Evolutionary conservation across 1,140 invertebrate species (phyloP).

Genomic region (Apis cerana): DNA sequence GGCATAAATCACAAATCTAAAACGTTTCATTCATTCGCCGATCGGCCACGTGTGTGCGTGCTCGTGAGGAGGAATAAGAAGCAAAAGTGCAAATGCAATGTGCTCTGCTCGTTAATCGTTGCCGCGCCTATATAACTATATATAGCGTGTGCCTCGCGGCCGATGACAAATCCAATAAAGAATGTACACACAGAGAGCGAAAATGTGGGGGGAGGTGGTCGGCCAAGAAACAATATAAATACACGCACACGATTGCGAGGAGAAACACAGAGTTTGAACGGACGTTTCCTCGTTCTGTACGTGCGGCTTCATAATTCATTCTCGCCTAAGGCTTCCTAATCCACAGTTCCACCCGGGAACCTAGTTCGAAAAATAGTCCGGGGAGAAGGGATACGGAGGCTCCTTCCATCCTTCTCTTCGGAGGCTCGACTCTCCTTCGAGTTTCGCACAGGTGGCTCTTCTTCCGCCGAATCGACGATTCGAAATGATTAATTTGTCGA

Average conservation of each 20-base stretch:
- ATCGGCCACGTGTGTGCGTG: neutral
- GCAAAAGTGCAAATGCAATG: neutral
- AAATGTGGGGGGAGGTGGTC: neutral
- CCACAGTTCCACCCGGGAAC: slow-evolving; percentile 25
- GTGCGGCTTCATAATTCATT: slow-evolving; percentile 61
- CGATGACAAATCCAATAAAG: slow-evolving; percentile 31
- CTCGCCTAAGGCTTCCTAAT: slow-evolving; percentile 63
- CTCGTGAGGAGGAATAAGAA: neutral
- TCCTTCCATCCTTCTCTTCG: neutral
- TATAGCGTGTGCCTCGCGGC: neutral
- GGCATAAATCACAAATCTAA: neutral
- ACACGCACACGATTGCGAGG: neutral
- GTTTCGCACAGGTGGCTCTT: neutral
- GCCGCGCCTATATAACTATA: neutral
- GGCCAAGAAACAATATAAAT: neutral
- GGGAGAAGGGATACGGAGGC: neutral
- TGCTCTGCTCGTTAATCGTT: slow-evolving; percentile 12
- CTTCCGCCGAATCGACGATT: no score
- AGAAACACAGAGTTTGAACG: slow-evolving; percentile 17
- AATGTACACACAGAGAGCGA: neutral
- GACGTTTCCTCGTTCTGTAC: slow-evolving; percentile 52
- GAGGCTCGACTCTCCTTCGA: neutral
- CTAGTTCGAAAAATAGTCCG: slow-evolving; percentile 58
- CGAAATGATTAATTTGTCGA: no score
- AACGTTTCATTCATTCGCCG: neutral